Evolutionary conservation across 2,113 vertebrate genomes (phyloP).

Genomic region (Ardeotis arabs): DNA sequence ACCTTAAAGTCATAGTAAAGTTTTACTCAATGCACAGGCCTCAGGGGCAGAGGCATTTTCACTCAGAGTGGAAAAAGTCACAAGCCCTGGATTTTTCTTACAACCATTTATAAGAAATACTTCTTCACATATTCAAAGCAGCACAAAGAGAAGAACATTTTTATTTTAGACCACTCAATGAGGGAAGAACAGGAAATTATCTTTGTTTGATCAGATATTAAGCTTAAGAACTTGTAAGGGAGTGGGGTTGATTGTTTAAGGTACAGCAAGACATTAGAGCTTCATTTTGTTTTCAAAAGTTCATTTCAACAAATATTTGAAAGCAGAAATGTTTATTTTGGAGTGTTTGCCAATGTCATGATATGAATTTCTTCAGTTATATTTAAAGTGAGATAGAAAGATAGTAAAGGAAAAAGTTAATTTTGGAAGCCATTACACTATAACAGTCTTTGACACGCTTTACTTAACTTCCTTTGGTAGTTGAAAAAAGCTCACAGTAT

Average conservation of each 20-base stretch:
- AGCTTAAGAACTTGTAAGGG: neutral
- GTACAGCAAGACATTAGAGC: neutral
- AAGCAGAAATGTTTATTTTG: neutral
- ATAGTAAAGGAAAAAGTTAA: neutral
- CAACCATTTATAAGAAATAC: neutral
- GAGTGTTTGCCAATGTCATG: neutral
- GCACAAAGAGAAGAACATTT: neutral
- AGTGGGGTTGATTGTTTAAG: neutral
- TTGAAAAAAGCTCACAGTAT: neutral
- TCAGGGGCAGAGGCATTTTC: neutral
- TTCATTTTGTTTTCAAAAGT: neutral
- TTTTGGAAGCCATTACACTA: neutral
- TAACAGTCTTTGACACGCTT: neutral
- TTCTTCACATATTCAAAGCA: neutral
- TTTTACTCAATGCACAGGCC: neutral
- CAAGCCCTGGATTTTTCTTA: neutral
- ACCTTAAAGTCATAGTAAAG: neutral
- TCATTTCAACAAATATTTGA: neutral
- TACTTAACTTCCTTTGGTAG: neutral
- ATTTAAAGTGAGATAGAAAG: neutral
- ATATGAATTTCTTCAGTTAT: neutral
- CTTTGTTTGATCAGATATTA: neutral
- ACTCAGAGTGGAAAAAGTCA: neutral
- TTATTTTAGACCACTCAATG: neutral
- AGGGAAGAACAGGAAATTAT: neutral